A percentile compares a stretch with the other conserved stretches of the same genome.
These are phyloP conservation scores for Dicyrtomina minuta DNA, from an alignment of 2,888 invertebrate species.

Conservation along the genomic window DNA sequence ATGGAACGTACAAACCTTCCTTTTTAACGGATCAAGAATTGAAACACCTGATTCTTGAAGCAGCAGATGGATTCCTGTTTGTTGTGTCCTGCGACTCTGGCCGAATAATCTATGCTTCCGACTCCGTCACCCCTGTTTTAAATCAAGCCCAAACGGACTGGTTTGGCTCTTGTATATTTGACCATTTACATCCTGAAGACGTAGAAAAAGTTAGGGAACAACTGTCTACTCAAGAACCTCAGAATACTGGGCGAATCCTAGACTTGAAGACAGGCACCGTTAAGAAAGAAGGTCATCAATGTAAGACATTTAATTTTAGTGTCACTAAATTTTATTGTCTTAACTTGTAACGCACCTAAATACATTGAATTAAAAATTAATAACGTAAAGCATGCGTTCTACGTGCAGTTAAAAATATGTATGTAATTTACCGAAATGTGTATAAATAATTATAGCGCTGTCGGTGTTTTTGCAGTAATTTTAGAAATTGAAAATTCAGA, in stretches of 20 bases:
- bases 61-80: conserved; percentile 97
- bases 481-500: no score
- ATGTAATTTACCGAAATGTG: no score
- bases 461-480: no score
- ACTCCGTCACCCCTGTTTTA: conserved; percentile 95
- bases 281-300: conserved; percentile 98
- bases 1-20: conserved; percentile 97
- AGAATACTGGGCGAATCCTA: conserved; percentile 90
- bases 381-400: no score
- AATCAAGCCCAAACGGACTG: conserved; percentile 94
- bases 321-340: neutral
- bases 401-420: no score
- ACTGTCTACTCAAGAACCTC: conserved; percentile 93
- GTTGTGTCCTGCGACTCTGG: conserved; percentile 97
- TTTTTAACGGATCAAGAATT: conserved; percentile 98
- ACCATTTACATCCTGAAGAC: conserved; percentile 97
- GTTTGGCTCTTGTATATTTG: conserved; percentile 94
- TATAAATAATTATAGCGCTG: no score
- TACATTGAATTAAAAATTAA: no score
- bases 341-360: neutral
- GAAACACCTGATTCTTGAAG: conserved; percentile 97
- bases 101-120: conserved; percentile 95
- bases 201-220: conserved; percentile 96
- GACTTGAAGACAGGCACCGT: conserved; percentile 98
- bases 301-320: no score